phyloP scores from a whole-genome alignment of 2,113 vertebrate genomes.

The Perccottus glenii region DNA sequence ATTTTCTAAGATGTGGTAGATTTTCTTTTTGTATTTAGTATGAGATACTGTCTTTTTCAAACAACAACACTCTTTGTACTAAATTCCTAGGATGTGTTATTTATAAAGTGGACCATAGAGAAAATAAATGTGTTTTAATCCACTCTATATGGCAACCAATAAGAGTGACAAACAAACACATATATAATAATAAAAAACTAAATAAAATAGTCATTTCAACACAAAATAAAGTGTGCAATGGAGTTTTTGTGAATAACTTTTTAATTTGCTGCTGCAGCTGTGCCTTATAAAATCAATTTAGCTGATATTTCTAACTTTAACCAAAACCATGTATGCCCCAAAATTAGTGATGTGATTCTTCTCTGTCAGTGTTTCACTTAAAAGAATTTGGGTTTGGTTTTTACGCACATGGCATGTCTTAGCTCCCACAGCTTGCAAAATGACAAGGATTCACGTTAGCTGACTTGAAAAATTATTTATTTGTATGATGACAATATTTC shows the following conservation, averaged over 20 bases:
- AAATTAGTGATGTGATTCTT: slow-evolving; percentile 37
- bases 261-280: slow-evolving; percentile 64
- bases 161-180: background rate
- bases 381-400: slow-evolving; percentile 58
- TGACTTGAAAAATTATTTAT: slow-evolving; percentile 54
- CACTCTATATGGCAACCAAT: too few relatives aligned
- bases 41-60: background rate
- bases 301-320: slow-evolving; percentile 73
- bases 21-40: background rate
- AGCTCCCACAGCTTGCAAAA: slow-evolving; percentile 44
- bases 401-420: slow-evolving; percentile 28
- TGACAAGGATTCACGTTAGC: slow-evolving; percentile 50
- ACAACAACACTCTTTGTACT: too few relatives aligned
- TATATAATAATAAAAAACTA: background rate
- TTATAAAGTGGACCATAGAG: too few relatives aligned
- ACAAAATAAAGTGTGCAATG: slow-evolving; percentile 28
- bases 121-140: too few relatives aligned
- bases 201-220: slow-evolving; percentile 23
- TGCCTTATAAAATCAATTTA: slow-evolving; percentile 72
- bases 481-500: slow-evolving; percentile 43
- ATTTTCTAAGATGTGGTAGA: background rate
- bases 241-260: slow-evolving; percentile 65
- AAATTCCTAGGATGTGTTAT: too few relatives aligned
- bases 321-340: slow-evolving; percentile 55
- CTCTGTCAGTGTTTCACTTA: slow-evolving; percentile 22